Conservation (phyloP, 2,113 vertebrate genomes). For the Platysternon megacephalum region DNA sequence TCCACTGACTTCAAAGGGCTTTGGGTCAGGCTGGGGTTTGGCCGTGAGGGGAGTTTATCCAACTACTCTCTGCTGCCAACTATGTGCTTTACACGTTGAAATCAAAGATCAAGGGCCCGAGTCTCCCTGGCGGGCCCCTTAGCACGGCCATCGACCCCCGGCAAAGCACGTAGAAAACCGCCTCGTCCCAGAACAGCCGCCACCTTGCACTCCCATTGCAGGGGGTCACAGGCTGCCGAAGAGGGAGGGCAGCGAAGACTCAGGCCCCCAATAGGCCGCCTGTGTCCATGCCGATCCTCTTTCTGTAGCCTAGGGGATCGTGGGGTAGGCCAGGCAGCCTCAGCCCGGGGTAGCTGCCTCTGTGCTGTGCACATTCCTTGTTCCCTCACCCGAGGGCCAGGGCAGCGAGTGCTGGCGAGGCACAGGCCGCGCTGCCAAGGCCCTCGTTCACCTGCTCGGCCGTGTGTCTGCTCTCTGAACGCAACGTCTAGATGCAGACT, state of each 20-base stretch:
- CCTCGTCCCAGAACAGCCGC: not conserved
- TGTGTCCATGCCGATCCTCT: not conserved
- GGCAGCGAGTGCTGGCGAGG: not conserved
- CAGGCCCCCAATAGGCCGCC: not conserved
- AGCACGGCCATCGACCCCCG: not conserved
- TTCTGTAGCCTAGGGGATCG: not conserved
- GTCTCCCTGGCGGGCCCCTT: not conserved
- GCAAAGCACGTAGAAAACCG: not conserved
- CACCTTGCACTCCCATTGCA: not conserved
- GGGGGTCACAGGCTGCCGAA: no score
- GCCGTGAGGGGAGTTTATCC: not conserved
- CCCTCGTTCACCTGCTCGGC: not conserved
- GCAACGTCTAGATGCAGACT: no score
- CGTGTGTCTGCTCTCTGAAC: no score
- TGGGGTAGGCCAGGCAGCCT: no score
- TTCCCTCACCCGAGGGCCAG: not conserved
- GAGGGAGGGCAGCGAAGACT: no score
- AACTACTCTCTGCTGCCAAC: slow-evolving; percentile 11
- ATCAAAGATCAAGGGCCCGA: not conserved
- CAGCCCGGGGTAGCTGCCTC: no score
- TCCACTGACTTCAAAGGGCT: not conserved
- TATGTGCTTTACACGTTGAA: not conserved
- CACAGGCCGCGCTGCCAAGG: no score
- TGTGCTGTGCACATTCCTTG: no score
- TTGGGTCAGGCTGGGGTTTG: not conserved